A percentile compares a stretch with the other conserved stretches of the same genome.
These are phyloP conservation scores for Tribolium freemani DNA, from an alignment of 2,888 invertebrate species.

Conservation along the genomic window DNA sequence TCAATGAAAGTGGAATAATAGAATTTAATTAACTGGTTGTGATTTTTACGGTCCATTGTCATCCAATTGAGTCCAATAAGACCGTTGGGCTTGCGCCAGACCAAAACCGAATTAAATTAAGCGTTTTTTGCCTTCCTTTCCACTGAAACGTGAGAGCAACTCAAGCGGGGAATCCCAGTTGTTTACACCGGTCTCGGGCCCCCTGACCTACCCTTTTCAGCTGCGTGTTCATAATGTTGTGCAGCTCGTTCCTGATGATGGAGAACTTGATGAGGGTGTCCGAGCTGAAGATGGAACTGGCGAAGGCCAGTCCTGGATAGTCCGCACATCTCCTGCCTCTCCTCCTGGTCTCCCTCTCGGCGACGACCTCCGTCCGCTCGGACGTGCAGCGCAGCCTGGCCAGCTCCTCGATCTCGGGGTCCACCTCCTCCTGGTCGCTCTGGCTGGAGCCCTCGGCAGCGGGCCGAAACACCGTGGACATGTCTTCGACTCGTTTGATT, in stretches of 20 bases:
- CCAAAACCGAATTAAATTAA: too few species aligned
- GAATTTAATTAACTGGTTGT: too few species aligned
- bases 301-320: constrained; percentile 93
- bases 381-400: constrained; percentile 90
- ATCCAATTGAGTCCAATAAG: too few species aligned
- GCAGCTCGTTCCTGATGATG: constrained; percentile 96
- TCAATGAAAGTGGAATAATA: too few species aligned
- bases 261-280: constrained; percentile 99
- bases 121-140: too few species aligned
- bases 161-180: neutral
- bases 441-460: constrained; percentile 68
- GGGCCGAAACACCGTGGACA: constrained; percentile 64
- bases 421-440: constrained; percentile 68
- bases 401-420: constrained; percentile 85
- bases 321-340: constrained; percentile 87
- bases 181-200: neutral
- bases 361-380: constrained; percentile 89
- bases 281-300: constrained; percentile 93
- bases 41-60: too few species aligned
- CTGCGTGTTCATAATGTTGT: constrained; percentile 97
- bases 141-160: too few species aligned
- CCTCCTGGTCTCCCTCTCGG: constrained; percentile 83
- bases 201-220: constrained; percentile 90
- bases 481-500: constrained; percentile 54
- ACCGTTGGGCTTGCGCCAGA: too few species aligned